These are phyloP conservation scores for Drosophila robusta DNA, from an alignment of 2,888 invertebrate genomes.

Conservation along the genomic window DNA sequence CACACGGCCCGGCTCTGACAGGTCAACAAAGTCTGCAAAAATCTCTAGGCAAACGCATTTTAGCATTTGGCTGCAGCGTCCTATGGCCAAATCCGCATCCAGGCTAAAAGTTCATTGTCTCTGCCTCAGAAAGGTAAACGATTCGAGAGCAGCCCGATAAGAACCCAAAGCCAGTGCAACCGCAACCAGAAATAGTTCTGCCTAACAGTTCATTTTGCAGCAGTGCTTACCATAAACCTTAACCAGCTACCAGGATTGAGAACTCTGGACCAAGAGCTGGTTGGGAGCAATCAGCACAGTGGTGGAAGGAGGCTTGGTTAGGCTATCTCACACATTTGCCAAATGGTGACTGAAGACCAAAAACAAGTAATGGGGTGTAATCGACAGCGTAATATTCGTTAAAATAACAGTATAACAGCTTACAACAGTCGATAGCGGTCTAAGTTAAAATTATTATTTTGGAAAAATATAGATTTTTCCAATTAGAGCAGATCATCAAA, in stretches of 20 bases:
- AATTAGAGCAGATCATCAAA: too few species aligned
- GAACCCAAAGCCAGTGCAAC: slow-evolving; percentile 49
- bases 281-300: background rate
- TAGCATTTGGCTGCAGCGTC: slow-evolving; percentile 47
- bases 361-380: background rate
- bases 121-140: slow-evolving; percentile 68
- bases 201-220: slow-evolving; percentile 26
- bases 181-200: slow-evolving; percentile 23
- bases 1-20: slow-evolving; percentile 5
- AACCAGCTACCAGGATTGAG: slow-evolving; percentile 25
- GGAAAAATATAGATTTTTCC: too few species aligned
- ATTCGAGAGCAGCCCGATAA: slow-evolving; percentile 49
- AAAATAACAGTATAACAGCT: too few species aligned
- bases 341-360: slow-evolving; percentile 27
- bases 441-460: too few species aligned
- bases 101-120: slow-evolving; percentile 63
- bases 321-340: slow-evolving; percentile 38
- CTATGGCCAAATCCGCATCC: slow-evolving; percentile 1
- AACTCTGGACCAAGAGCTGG: background rate
- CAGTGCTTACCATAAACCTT: slow-evolving; percentile 67
- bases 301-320: background rate
- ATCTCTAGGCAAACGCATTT: slow-evolving; percentile 56
- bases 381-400: background rate
- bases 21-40: slow-evolving; percentile 54
- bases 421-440: too few species aligned